Conservation (phyloP, 2,797 vertebrate species). For the Sebastes alutus region DNA sequence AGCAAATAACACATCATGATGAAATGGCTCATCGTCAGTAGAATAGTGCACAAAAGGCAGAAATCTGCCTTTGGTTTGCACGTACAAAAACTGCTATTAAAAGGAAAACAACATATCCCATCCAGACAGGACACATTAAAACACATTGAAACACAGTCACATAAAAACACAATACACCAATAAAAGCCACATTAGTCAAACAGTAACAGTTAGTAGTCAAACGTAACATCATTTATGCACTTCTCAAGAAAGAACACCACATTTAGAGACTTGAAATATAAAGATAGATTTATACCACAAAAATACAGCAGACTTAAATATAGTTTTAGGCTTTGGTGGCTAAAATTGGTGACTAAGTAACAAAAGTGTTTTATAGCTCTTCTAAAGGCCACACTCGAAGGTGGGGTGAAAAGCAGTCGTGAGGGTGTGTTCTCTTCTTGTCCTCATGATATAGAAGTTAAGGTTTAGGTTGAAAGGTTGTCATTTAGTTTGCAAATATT, state of each 20-base stretch:
- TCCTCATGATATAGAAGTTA: no score
- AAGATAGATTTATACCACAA: neutral
- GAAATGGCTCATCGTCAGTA: neutral
- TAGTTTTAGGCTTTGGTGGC: neutral
- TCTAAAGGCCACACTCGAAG: neutral
- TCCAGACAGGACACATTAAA: no score
- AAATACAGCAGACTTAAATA: neutral
- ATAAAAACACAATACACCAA: no score
- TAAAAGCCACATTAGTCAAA: no score
- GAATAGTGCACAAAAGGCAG: fast-evolving
- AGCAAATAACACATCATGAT: neutral
- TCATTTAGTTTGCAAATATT: no score
- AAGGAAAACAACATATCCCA: no score
- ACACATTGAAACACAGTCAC: no score
- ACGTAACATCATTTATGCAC: neutral
- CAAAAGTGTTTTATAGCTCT: neutral
- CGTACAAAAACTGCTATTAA: fast-evolving
- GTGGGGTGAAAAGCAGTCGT: neutral
- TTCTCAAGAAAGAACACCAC: neutral
- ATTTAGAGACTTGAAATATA: neutral
- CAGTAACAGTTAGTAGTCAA: no score
- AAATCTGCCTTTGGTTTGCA: no score
- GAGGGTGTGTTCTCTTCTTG: no score
- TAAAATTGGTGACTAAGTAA: neutral
- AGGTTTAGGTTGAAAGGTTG: no score